Evolutionary conservation across 2,113 vertebrate species (phyloP).

Genomic region (Actenoides hombroni): DNA sequence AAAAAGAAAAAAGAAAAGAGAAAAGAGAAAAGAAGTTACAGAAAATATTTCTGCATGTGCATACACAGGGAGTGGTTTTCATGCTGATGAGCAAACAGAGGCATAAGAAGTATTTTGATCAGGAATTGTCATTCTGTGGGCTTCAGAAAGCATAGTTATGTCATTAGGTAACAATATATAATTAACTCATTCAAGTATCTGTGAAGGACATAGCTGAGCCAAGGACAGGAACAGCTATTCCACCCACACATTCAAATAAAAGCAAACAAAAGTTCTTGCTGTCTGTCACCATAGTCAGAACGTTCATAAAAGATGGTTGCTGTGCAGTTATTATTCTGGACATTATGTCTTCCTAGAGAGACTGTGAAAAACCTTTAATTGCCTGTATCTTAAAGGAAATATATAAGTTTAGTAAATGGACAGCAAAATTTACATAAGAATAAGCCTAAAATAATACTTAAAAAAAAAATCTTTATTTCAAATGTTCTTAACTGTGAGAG

Average conservation of each 20-base stretch:
- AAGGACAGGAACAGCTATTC: constrained; percentile 49
- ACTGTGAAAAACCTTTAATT: constrained; percentile 1
- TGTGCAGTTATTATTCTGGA: constrained; percentile 49
- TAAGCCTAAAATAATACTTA: background rate
- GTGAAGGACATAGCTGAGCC: constrained; percentile 56
- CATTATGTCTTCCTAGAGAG: background rate
- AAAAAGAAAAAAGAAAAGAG: fast-evolving
- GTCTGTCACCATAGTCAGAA: constrained; percentile 60
- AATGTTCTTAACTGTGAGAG: background rate
- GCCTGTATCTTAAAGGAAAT: background rate
- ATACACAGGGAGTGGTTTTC: background rate
- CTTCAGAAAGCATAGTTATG: constrained; percentile 63
- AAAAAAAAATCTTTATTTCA: background rate
- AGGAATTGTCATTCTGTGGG: constrained; percentile 61
- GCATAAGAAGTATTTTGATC: constrained; percentile 44
- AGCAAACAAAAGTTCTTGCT: constrained; percentile 63
- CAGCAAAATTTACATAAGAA: background rate
- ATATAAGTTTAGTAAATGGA: fast-evolving
- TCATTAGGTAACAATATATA: constrained; percentile 70
- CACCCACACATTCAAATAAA: constrained; percentile 58
- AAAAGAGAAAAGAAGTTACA: no score
- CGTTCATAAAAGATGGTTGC: constrained; percentile 36
- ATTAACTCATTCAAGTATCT: constrained; percentile 72
- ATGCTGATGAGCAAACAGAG: background rate
- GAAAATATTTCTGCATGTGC: no score